Evolutionary conservation across 2,113 vertebrate genomes (phyloP), one percentile per base, ranked within the genome.

Genomic region (Hippoglossus stenolepis): DNA sequence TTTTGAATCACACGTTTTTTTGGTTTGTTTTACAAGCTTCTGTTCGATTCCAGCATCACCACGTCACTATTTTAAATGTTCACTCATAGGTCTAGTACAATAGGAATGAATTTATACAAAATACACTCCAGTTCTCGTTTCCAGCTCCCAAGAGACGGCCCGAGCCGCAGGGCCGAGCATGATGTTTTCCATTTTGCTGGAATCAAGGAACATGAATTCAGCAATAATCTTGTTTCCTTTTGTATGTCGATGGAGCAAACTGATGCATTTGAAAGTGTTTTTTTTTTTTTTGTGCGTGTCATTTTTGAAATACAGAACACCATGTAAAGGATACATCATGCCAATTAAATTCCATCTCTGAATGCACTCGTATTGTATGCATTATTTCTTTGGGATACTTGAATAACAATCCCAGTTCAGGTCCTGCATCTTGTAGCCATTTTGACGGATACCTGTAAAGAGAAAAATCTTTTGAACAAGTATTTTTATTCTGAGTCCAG

Each of bases 141-240:
- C 90, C 70, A 79, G 75, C 61, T 77, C 64, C 65, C 66, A 65
- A 59, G 49, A 80, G 77, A 71, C 35, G 57, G 71, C 69, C 76
- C 35, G 77, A 85, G 82, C 73, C 84, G 15, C 65, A 67, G 59
- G 65, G 73, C 72, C 69, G 66, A 89, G 83, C 80, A 88, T 82
- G 80, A 88, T 26, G 40, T 68, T 90, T 87, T 74, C 12, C 69
- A 65, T 89, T 84, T 87, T 89, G 88, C 85, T 92, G 83, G 87
- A 93, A 83, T 90, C 77, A 80, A 89, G 72, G 85, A 91, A 90
- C 70, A 89, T 91, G 81, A 92, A 87, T 90, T 93, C 88, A 89
- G 92, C 90, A 95, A 95, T 94, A 93, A 90, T 70, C 53, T 45
- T 65, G 18, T 90, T 91, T 84, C 67, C 63, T 84, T 90, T 84